Evolutionary conservation across 2,888 invertebrate genomes (phyloP), one percentile per base, ranked within the genome.

Genomic region (Pandemis corylana): DNA sequence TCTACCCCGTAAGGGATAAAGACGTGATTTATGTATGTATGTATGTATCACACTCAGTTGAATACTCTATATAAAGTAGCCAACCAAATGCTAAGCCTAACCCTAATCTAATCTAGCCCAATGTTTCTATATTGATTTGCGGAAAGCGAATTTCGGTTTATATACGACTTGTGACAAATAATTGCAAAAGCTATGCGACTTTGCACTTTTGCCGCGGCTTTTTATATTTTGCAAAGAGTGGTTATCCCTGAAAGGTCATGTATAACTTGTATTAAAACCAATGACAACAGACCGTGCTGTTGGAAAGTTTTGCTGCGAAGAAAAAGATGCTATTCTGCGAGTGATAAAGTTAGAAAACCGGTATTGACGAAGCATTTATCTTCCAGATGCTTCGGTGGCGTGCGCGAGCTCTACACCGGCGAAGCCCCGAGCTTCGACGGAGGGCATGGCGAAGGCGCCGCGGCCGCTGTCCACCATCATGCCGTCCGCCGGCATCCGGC

Each of bases 401-500:
- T 95, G 91, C 85, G 87, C 93, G 0, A 87, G 92, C 0, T 84
- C 83, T 0, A 87, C 89, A 0, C 76, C 83, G 0, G 78, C 85
- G 10, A 95, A 94, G 83, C 93, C 94, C 1, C 90, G 94, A 0
- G 91, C 91, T 2, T 84, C 93, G 0, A 77, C 88, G 6, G 92
- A 94, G 1, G 87, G 86, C 71, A 79, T 95, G 78, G 80, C 93
- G 69, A 95, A 95, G 83, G 82, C 89, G 0, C 89, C 94, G 36
- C 89, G 95, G 0, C 91, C 95, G 6, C 85, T 95, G 59, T 93
- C 96, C 71, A 95, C 95, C 83, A 96, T 97, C 71, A 85, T 97
- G 78, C 97, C 97, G 0, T 92, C 93, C 0, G 83, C 89, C 91
- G 90, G 90, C 90, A 92, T 97, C 78, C 95, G 98, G 68, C 97